Conservation (phyloP, 2,113 vertebrate species). For the Oncorhynchus nerka region DNA sequence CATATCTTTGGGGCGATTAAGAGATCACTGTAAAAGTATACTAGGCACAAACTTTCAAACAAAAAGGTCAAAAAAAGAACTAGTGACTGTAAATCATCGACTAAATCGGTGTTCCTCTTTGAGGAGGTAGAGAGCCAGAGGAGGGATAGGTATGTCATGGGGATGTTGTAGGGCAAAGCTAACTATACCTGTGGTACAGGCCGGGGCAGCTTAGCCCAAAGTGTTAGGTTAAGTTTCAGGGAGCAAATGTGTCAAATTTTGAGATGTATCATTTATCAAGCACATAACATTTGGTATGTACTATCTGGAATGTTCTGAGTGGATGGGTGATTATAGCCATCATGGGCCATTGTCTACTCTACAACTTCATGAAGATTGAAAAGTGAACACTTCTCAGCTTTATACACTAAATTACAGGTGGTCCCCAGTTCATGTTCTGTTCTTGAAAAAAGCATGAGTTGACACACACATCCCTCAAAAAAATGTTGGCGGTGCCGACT, state of each 20-base stretch:
- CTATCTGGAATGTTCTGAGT: too few relatives aligned
- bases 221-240: constrained; percentile 32
- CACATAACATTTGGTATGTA: too few relatives aligned
- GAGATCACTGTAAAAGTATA: constrained; percentile 54
- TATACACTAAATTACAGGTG: too few relatives aligned
- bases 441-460: not conserved
- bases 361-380: too few relatives aligned
- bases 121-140: constrained; percentile 12
- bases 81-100: not conserved
- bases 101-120: not conserved
- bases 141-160: constrained; percentile 19
- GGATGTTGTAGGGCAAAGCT: constrained; percentile 22
- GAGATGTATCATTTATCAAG: too few relatives aligned
- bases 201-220: constrained; percentile 24
- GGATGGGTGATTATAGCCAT: too few relatives aligned
- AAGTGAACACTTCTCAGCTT: too few relatives aligned
- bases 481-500: too few relatives aligned
- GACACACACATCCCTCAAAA: too few relatives aligned
- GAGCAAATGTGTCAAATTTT: not conserved
- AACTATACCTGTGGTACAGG: constrained; percentile 6
- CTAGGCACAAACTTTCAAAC: constrained; percentile 25
- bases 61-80: constrained; percentile 25
- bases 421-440: too few relatives aligned
- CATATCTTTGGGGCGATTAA: constrained; percentile 61
- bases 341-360: too few relatives aligned